Evolutionary conservation across 2,888 invertebrate genomes (phyloP).

Genomic region (Lypha dubia): DNA sequence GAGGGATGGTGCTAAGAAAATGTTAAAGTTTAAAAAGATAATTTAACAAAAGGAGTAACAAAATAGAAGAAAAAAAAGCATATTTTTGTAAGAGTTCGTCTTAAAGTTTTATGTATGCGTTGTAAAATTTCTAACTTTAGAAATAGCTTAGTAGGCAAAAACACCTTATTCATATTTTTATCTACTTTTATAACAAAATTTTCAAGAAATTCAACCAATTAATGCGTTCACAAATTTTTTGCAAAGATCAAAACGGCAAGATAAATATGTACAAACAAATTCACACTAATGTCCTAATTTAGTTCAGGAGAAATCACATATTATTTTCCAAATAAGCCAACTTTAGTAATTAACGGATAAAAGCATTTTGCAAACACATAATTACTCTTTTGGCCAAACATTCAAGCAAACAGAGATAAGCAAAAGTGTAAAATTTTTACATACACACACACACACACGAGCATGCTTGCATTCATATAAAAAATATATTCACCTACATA

Average conservation of each 20-base stretch:
- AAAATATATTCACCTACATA: slow-evolving; percentile 47
- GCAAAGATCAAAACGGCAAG: neutral
- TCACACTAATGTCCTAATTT: slow-evolving; percentile 19
- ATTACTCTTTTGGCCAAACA: slow-evolving; percentile 2
- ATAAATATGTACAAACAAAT: neutral
- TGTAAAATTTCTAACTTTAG: too few relatives aligned
- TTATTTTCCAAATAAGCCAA: slow-evolving; percentile 17
- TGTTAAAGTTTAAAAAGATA: too few relatives aligned
- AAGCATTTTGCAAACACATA: slow-evolving; percentile 1
- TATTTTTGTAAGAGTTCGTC: too few relatives aligned
- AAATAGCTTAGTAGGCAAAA: too few relatives aligned
- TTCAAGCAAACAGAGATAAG: slow-evolving; percentile 27
- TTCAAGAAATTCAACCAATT: neutral
- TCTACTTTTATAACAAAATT: too few relatives aligned
- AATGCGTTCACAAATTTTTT: neutral
- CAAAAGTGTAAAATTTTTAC: slow-evolving; percentile 47
- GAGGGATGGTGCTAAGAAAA: too few relatives aligned
- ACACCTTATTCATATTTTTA: too few relatives aligned
- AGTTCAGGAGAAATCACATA: slow-evolving; percentile 17
- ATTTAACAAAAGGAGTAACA: too few relatives aligned
- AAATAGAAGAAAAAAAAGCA: too few relatives aligned
- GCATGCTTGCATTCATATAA: slow-evolving; percentile 13
- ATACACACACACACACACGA: neutral
- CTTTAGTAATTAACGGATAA: slow-evolving; percentile 34
- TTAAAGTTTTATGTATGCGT: too few relatives aligned